Evolutionary conservation across 2,797 vertebrate species (phyloP).

Genomic region (Presbytis comata): DNA sequence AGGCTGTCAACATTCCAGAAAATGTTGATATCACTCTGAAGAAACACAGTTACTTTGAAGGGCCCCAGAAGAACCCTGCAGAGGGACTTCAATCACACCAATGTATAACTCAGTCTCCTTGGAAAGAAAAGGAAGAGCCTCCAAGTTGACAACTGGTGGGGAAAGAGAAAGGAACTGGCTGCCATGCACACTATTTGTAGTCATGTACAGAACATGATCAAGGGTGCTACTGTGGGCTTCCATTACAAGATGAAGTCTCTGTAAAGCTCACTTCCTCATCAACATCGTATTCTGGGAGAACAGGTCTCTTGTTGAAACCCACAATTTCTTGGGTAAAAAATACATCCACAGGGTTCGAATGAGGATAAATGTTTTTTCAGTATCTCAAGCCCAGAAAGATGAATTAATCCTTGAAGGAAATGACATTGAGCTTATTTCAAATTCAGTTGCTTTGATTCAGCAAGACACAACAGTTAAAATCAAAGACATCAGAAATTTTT

Average conservation of each 20-base stretch:
- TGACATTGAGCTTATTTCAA: neutral
- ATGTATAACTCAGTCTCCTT: neutral
- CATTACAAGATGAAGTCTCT: neutral
- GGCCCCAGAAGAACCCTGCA: neutral
- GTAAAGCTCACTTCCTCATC: neutral
- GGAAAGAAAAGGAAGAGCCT: neutral
- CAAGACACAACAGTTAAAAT: neutral
- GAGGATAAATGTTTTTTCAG: neutral
- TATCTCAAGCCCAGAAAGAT: neutral
- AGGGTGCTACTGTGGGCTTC: neutral
- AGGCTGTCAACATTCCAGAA: neutral
- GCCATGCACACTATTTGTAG: neutral
- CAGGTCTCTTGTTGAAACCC: neutral
- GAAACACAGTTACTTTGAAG: neutral
- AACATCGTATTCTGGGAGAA: neutral
- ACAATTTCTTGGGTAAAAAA: neutral
- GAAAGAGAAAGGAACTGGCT: neutral
- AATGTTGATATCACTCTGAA: neutral
- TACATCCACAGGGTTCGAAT: neutral
- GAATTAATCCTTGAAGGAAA: neutral
- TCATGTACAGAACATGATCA: neutral
- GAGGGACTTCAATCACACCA: neutral
- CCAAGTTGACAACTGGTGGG: neutral
- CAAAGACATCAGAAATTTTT: neutral
- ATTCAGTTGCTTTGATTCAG: neutral